Conservation (phyloP, 2,797 vertebrate genomes). For the Poeciliopsis paucimaculata region DNA sequence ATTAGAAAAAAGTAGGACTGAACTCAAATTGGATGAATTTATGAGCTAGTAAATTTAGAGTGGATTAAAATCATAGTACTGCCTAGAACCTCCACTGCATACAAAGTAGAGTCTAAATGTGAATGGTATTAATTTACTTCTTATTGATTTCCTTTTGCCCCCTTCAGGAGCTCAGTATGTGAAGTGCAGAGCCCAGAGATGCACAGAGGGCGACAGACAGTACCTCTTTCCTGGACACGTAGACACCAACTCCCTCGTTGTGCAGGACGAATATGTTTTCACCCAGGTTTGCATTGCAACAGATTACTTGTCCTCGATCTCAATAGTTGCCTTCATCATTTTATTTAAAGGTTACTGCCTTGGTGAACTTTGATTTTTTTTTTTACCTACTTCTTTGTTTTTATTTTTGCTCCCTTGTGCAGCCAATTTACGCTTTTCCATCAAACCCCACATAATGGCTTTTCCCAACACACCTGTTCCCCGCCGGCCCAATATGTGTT, state of each 20-base stretch:
- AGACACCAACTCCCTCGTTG: constrained; percentile 93
- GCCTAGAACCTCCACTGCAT: constrained; percentile 28
- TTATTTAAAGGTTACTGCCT: constrained; percentile 20
- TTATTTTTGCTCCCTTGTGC: constrained; percentile 33
- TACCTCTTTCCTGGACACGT: constrained; percentile 90
- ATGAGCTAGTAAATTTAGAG: constrained; percentile 3
- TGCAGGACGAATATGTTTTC: constrained; percentile 97
- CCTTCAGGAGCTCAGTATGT: constrained; percentile 89
- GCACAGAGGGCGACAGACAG: constrained; percentile 86
- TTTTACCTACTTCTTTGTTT: constrained; percentile 13
- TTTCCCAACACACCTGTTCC: constrained; percentile 73
- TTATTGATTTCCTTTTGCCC: constrained; percentile 56
- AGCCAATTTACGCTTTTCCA: constrained; percentile 61
- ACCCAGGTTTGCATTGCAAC: constrained; percentile 85
- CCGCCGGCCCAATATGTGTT: constrained; percentile 55
- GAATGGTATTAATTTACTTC: constrained; percentile 57
- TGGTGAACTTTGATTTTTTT: constrained; percentile 36
- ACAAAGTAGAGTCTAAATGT: constrained; percentile 34
- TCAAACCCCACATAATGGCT: constrained; percentile 69
- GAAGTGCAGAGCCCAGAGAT: constrained; percentile 92
- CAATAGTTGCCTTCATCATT: constrained; percentile 24
- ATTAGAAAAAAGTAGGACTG: constrained; percentile 7
- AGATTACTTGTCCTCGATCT: constrained; percentile 30
- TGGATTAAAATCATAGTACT: constrained; percentile 23
- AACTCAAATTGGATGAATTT: constrained; percentile 4